phyloP scores from a whole-genome alignment of 2,888 invertebrate genomes.

The Drosophila fulvimacula region DNA sequence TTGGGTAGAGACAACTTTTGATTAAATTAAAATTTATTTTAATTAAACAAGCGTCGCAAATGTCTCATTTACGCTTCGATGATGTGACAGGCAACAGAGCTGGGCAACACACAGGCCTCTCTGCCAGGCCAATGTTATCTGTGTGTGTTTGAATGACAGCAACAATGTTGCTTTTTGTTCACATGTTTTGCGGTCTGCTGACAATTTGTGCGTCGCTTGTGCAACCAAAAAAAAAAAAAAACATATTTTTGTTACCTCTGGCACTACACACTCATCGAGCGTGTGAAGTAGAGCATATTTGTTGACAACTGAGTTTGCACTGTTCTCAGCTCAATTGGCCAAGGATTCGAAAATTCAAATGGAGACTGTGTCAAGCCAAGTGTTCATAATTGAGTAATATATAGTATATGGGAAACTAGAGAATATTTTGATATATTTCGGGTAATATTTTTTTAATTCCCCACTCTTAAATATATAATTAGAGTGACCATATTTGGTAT shows the following conservation, averaged over 20 bases:
- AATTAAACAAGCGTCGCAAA: slow-evolving; percentile 82
- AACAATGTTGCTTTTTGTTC: slow-evolving; percentile 64
- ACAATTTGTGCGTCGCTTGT: slow-evolving; percentile 53
- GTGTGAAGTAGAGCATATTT: slow-evolving; percentile 5
- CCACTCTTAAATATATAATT: background rate
- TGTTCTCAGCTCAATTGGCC: too few relatives aligned
- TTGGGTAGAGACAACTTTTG: slow-evolving; percentile 70
- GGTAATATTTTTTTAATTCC: too few relatives aligned
- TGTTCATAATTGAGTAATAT: too few relatives aligned
- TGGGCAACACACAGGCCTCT: slow-evolving; percentile 16
- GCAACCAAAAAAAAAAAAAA: background rate
- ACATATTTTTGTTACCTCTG: slow-evolving; percentile 25
- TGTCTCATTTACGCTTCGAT: slow-evolving; percentile 82
- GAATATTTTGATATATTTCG: too few relatives aligned
- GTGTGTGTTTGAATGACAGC: slow-evolving; percentile 13
- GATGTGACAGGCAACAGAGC: slow-evolving; percentile 72
- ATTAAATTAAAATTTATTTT: slow-evolving; percentile 82
- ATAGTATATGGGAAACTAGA: too few relatives aligned
- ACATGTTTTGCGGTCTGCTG: slow-evolving; percentile 71
- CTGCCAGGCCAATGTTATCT: slow-evolving; percentile 18
- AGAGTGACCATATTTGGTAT: background rate
- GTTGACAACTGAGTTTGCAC: background rate
- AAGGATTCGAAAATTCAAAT: too few relatives aligned
- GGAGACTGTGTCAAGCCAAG: too few relatives aligned
- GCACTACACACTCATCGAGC: slow-evolving; percentile 1